These are phyloP conservation scores for Drosophila fulvimacula DNA, from an alignment of 2,888 invertebrate species.

Conservation along the genomic window DNA sequence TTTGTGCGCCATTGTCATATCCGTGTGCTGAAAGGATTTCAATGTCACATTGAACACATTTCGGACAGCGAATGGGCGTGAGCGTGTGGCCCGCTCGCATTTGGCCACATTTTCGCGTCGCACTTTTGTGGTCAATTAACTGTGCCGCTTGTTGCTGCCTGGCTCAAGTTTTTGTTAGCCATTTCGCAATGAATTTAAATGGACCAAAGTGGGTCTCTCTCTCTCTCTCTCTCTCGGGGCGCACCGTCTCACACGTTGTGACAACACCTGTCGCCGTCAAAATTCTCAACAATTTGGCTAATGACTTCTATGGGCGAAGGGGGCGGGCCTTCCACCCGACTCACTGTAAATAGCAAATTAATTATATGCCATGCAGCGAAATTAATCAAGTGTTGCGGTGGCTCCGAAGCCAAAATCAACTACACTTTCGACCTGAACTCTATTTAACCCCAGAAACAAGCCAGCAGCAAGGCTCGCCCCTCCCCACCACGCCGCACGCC, in stretches of 20 bases:
- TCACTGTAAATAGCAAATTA: slow-evolving; percentile 72
- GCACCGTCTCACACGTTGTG: slow-evolving; percentile 33
- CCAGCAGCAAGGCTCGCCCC: slow-evolving; percentile 37
- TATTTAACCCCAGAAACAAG: slow-evolving; percentile 72
- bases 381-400: slow-evolving; percentile 71
- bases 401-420: slow-evolving; percentile 58
- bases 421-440: slow-evolving; percentile 70
- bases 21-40: slow-evolving; percentile 73
- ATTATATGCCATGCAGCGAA: slow-evolving; percentile 78
- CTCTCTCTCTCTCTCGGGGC: not conserved
- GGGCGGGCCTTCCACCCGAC: not conserved
- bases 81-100: slow-evolving; percentile 11
- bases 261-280: slow-evolving; percentile 74
- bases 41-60: slow-evolving; percentile 61
- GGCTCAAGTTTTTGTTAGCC: slow-evolving; percentile 21
- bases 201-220: slow-evolving; percentile 47
- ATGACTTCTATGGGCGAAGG: slow-evolving; percentile 51
- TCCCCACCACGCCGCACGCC: not conserved
- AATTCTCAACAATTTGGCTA: slow-evolving; percentile 74
- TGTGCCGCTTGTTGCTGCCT: slow-evolving; percentile 53
- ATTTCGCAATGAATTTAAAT: slow-evolving; percentile 72
- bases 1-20: slow-evolving; percentile 44
- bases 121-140: slow-evolving; percentile 79
- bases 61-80: slow-evolving; percentile 1
- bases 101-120: slow-evolving; percentile 59